Conservation (phyloP, 2,888 invertebrate genomes). For the Zelleria hepariella region DNA sequence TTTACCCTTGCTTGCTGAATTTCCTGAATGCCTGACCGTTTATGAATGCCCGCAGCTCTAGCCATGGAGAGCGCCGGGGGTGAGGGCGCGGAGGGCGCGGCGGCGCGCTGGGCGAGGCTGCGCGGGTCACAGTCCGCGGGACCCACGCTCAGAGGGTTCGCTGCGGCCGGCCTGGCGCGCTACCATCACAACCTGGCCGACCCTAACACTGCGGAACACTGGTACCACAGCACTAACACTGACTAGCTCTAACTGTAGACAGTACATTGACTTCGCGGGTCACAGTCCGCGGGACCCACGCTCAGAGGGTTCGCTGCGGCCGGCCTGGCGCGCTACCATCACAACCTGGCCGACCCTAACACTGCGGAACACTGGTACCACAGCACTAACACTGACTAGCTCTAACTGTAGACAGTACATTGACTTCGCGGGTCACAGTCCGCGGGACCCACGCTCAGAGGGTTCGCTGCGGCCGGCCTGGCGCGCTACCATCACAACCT, state of each 20-base stretch:
- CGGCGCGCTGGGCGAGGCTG: conserved; percentile 42
- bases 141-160: conserved; percentile 44
- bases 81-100: conserved; percentile 29
- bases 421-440: conserved; percentile 32
- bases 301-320: conserved; percentile 52
- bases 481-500: conserved; percentile 30
- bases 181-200: conserved; percentile 22
- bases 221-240: no score
- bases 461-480: conserved; percentile 51
- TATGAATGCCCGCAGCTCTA: conserved; percentile 28
- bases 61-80: conserved; percentile 36
- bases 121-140: conserved; percentile 40
- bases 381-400: no score
- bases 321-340: conserved; percentile 41
- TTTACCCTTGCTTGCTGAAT: no score
- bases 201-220: conserved; percentile 48
- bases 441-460: conserved; percentile 47
- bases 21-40: not conserved
- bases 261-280: conserved; percentile 32
- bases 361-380: no score
- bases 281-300: conserved; percentile 41
- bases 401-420: no score
- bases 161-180: conserved; percentile 53
- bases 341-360: conserved; percentile 8
- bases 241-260: no score